These are phyloP conservation scores for Desmodus rotundus DNA, from an alignment of 2,113 vertebrate genomes.

Conservation along the genomic window DNA sequence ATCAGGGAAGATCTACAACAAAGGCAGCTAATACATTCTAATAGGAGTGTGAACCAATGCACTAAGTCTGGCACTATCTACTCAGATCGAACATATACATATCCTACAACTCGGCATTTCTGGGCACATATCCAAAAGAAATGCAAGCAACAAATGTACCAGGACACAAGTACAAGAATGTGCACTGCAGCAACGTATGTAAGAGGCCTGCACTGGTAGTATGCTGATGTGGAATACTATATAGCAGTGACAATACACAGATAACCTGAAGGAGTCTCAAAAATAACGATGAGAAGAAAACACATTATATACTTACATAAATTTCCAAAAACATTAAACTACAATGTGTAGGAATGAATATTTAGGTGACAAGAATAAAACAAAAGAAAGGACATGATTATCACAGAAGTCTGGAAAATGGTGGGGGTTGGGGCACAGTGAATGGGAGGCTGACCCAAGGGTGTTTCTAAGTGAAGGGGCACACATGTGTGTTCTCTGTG, in stretches of 20 bases:
- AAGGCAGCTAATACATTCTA: not conserved
- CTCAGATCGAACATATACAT: not conserved
- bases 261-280: not conserved
- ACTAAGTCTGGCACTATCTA: not conserved
- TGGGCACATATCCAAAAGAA: not conserved
- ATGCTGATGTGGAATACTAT: not conserved
- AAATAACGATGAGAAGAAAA: not conserved
- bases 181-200: rapidly evolving
- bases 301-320: not conserved
- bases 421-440: too few species aligned
- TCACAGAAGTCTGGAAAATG: not conserved
- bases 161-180: not conserved
- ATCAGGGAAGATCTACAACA: not conserved
- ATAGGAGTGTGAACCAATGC: not conserved
- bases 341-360: too few species aligned
- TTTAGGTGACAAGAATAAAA: too few species aligned
- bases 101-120: not conserved
- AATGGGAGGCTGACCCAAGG: not conserved
- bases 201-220: not conserved
- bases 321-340: not conserved
- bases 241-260: not conserved
- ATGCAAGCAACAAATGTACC: not conserved
- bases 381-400: not conserved
- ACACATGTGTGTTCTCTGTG: not conserved
- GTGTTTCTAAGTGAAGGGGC: not conserved